Evolutionary conservation across 2,797 vertebrate genomes (phyloP).

Genomic region (Phrynocephalus guinanensis): DNA sequence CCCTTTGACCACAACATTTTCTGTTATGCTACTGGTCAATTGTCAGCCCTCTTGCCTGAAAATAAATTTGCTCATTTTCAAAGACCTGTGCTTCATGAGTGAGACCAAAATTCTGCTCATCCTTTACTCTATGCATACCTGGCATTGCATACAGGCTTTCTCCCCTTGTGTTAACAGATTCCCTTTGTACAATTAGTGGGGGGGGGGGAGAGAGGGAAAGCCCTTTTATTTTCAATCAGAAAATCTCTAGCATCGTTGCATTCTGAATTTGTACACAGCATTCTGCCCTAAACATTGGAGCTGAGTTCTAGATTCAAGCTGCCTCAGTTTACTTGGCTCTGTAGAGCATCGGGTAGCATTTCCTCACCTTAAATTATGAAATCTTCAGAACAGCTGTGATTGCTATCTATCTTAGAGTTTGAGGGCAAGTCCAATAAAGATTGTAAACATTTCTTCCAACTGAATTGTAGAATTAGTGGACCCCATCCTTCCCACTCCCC

Average conservation of each 20-base stretch:
- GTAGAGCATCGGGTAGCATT: not conserved
- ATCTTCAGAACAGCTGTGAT: not conserved
- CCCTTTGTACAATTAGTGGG: too few relatives aligned
- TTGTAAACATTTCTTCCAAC: not conserved
- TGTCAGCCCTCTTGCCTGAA: not conserved
- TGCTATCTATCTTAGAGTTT: not conserved
- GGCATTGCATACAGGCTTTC: too few relatives aligned
- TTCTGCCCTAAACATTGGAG: not conserved
- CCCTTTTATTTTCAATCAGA: too few relatives aligned
- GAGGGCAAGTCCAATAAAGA: too few relatives aligned
- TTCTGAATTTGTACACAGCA: too few relatives aligned
- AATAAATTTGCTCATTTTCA: not conserved
- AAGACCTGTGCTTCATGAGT: not conserved
- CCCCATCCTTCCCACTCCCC: not conserved
- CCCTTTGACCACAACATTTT: not conserved
- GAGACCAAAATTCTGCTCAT: too few relatives aligned
- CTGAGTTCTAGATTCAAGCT: not conserved
- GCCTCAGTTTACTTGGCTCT: not conserved
- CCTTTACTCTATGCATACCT: too few relatives aligned
- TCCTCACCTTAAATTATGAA: not conserved
- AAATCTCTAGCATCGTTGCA: too few relatives aligned
- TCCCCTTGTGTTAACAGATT: too few relatives aligned
- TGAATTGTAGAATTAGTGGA: not conserved
- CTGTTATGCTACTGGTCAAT: too few relatives aligned
- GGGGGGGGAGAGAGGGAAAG: too few relatives aligned